Base-by-base conservation (phyloP, 2,888 invertebrate genomes). In the Heteromyza rotundicornis region DNA sequence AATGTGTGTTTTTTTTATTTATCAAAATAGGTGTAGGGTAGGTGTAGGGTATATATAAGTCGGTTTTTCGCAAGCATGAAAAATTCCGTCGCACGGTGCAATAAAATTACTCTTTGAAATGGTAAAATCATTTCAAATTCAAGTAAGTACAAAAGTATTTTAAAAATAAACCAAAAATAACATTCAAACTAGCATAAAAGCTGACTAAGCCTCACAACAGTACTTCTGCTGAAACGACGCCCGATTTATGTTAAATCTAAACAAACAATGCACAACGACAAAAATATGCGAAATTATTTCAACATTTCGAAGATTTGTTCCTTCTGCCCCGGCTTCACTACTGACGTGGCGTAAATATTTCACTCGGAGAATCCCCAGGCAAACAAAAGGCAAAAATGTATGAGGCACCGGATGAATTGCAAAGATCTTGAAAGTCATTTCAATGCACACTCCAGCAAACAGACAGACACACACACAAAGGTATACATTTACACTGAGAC, bases 211-310 rank as follows among this genome's bases (percentile, higher is more conserved):
- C 14, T n/a, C 3, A 40, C 40, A n/a, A 40, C 5, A 10, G 40
- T n/a, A 40, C 14, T 40, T 40, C 14, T 40, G 14, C 40, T 3
- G 7, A 47, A 47, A 47, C 3, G 2, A 47, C 47, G 47, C 47
- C 14, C 19, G 47, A 47, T 47, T 47, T 47, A 47, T 47, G 47
- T 20, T 19, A 40, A 40, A 40, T 40, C 40, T 40, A 47, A 47
- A 19, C 47, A 17, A 47, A 19, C 20, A 47, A 47, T n/a, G 19
- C 17, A 20, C 2, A 47, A 19, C 20, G 19, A 19, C 47, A 47
- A 47, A 47, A 47, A 47, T 47, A 47, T 47, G 47, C 47, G 47
- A 47, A 47, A 47, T 40, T 7, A 12, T n/a, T n/a, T n/a, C 12
- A 3, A 40, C 40, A 40, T n/a, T n/a, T 14, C 40, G n/a, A 3